These are phyloP conservation scores for Cirrhinus mrigala DNA, from an alignment of 2,797 vertebrate species.

Conservation along the genomic window DNA sequence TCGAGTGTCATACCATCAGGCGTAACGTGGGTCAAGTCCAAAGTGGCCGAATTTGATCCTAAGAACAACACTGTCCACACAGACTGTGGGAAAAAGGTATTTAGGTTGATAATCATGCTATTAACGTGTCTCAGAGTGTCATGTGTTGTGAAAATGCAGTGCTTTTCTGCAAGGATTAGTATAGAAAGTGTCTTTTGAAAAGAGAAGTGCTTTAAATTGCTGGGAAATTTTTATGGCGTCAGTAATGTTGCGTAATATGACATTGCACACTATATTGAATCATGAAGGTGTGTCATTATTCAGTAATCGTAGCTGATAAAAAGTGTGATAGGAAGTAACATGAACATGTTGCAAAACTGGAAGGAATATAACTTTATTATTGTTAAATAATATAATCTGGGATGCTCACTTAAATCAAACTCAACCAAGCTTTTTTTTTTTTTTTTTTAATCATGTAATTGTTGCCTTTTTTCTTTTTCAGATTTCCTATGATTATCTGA, in stretches of 20 bases:
- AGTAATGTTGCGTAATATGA: not conserved
- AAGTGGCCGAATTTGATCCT: constrained; percentile 87
- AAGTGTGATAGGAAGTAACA: not conserved
- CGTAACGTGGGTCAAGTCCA: constrained; percentile 91
- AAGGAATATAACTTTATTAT: not conserved
- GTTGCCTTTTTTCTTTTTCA: constrained; percentile 67
- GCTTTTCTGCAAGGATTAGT: not conserved
- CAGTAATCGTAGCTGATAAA: not conserved
- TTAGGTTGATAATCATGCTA: not conserved
- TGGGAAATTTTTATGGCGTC: not conserved
- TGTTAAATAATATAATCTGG: not conserved
- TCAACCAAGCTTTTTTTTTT: not conserved
- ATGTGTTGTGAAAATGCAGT: not conserved
- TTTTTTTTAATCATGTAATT: not conserved
- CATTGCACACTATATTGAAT: not conserved
- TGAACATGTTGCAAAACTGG: not conserved
- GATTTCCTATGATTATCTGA: constrained; percentile 95
- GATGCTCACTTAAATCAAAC: not conserved
- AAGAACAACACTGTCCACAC: constrained; percentile 85
- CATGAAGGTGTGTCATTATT: not conserved
- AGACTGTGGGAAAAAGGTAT: constrained; percentile 84
- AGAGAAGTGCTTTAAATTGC: not conserved
- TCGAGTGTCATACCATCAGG: constrained; percentile 87
- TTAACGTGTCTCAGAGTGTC: not conserved
- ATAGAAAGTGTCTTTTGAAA: not conserved